phyloP scores from a whole-genome alignment of 2,797 vertebrate genomes.

The Phrynocephalus vlangalii region DNA sequence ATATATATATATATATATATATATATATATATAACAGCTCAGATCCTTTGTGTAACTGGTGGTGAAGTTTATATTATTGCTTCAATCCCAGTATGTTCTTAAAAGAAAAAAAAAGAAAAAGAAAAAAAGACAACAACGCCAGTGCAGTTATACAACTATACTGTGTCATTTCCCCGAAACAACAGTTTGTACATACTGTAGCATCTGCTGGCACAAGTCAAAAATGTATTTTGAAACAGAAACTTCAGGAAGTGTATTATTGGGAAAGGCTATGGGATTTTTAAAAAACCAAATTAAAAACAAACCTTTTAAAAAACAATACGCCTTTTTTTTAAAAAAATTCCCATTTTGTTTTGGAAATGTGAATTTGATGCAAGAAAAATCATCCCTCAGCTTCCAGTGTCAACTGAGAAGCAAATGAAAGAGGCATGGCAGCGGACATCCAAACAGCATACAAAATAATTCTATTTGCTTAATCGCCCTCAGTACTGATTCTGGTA shows the following conservation, averaged over 20 bases:
- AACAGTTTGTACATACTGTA: conserved; percentile 15
- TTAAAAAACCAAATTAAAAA: conserved; percentile 20
- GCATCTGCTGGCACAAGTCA: conserved; percentile 26
- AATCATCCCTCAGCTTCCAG: neutral
- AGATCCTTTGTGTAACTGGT: conserved; percentile 40
- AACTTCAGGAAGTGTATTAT: conserved; percentile 30
- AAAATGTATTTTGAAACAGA: neutral
- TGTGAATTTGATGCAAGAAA: conserved; percentile 10
- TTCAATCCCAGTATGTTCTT: conserved; percentile 29
- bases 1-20: no score
- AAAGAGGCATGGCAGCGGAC: conserved; percentile 18
- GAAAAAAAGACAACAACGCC: neutral
- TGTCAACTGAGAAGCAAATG: conserved; percentile 5
- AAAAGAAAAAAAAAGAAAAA: neutral
- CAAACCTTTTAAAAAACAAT: conserved; percentile 4
- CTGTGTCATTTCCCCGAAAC: neutral
- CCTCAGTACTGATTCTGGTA: neutral
- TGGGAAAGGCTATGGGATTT: conserved; percentile 4
- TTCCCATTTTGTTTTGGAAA: neutral
- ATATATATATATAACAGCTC: conserved; percentile 42
- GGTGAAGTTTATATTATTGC: conserved; percentile 51
- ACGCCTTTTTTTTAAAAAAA: neutral
- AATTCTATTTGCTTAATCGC: conserved; percentile 19
- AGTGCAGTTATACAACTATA: conserved; percentile 34
- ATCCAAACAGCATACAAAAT: conserved; percentile 25